phyloP scores from a whole-genome alignment of 2,113 vertebrate genomes.

The mouse (Mus musculus) region GRCm39 chr6:98414001-98414500 shows the following conservation, averaged over 20 bases:
- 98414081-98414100: neutral
- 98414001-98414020: constrained; percentile 14
- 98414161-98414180: constrained; percentile 25
- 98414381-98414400: constrained; percentile 80
- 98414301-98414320: constrained; percentile 47
- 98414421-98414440: constrained; percentile 60
- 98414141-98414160: constrained; percentile 45
- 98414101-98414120: constrained; percentile 9
- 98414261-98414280: constrained; percentile 30
- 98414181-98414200: constrained; percentile 62
- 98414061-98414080: neutral
- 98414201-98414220: constrained; percentile 70
- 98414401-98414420: constrained; percentile 82
- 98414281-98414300: constrained; percentile 22
- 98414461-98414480: constrained; percentile 71
- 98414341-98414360: constrained; percentile 74
- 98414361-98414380: constrained; percentile 70
- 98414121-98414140: constrained; percentile 18
- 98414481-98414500: constrained; percentile 72
- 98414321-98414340: constrained; percentile 74
- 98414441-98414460: constrained; percentile 67
- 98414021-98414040: neutral
- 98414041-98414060: neutral
- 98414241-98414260: constrained; percentile 33
- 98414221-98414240: constrained; percentile 64